Base-by-base conservation (phyloP, 2,113 vertebrate genomes). In the Sebastes fasciatus region DNA sequence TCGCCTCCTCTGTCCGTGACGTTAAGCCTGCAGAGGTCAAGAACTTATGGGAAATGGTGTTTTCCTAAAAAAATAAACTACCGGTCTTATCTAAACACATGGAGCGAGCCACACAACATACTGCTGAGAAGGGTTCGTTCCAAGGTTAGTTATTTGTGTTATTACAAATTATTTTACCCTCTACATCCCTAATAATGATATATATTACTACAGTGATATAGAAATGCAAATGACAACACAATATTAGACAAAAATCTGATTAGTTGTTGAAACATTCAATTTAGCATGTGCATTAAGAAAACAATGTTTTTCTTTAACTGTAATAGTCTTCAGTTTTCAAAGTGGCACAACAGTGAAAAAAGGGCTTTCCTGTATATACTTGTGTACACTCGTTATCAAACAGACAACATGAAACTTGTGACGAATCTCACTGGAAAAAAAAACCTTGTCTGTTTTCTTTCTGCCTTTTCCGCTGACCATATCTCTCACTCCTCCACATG, bases 401-500 rank as follows among this genome's bases (percentile, higher is more conserved):
- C 48, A 81, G 45, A 55, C 34, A 34, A 34, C 54, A 21, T 40
- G n/a, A 46, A 74, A 83, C 52, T 77, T 49, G 64, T 10, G 13
- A 65, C 6, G 0, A 40, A 16, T 52, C 76, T 55, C 43, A 52
- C 34, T 80, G 78, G 74, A 82, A 88, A 88, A 77, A 43, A 52
- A 57, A 72, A 51, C 63, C 76, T 75, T 40, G 74, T 86, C 55
- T 69, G 57, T 70, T 85, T 88, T 72, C 81, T 77, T 77, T 58
- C 62, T 84, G 58, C 67, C 54, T 79, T 69, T 82, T 77, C 65
- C 66, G 4, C 48, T 43, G 40, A 83, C 77, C 71, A 12, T 89
- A 89, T 82, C 87, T 86, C 80, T 75, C 71, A 66, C 62, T 87
- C 87, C 80, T 75, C 77, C 58, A 23, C 84, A 79, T 70, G 74